Evolutionary conservation across 2,888 invertebrate species (phyloP).

Genomic region (Chromoteleia sp.): DNA sequence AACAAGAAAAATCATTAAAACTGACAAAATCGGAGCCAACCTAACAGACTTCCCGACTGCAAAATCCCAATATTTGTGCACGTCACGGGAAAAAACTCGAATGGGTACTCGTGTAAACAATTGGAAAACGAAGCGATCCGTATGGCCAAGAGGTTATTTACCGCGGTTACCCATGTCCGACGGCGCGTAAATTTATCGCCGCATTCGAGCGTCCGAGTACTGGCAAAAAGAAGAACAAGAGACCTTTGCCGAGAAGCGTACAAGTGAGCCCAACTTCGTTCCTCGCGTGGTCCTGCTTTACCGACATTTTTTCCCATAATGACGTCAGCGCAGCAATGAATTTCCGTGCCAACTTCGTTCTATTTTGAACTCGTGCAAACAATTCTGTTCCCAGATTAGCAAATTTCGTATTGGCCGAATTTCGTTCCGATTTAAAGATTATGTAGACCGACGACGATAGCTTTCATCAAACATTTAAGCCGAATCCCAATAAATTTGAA

Average conservation of each 20-base stretch:
- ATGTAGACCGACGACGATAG: no score
- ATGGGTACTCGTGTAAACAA: slow-evolving; percentile 39
- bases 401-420: no score
- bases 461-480: no score
- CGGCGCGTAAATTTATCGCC: slow-evolving; percentile 47
- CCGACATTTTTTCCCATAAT: slow-evolving; percentile 1
- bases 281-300: no score
- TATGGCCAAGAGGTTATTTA: slow-evolving; percentile 49
- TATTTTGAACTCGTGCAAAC: neutral
- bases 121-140: slow-evolving; percentile 42
- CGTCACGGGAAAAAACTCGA: slow-evolving; percentile 7
- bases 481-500: no score
- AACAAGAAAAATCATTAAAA: neutral
- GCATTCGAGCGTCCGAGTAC: slow-evolving; percentile 6
- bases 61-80: slow-evolving; percentile 6
- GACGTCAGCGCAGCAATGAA: slow-evolving; percentile 7
- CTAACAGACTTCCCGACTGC: slow-evolving; percentile 2
- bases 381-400: no score
- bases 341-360: no score
- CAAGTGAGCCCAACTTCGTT: neutral
- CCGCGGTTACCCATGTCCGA: slow-evolving; percentile 51
- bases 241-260: neutral
- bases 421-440: no score
- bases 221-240: slow-evolving; percentile 23
- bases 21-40: neutral